Conservation (phyloP, 2,797 vertebrate genomes). For the Harpagifer antarcticus region DNA sequence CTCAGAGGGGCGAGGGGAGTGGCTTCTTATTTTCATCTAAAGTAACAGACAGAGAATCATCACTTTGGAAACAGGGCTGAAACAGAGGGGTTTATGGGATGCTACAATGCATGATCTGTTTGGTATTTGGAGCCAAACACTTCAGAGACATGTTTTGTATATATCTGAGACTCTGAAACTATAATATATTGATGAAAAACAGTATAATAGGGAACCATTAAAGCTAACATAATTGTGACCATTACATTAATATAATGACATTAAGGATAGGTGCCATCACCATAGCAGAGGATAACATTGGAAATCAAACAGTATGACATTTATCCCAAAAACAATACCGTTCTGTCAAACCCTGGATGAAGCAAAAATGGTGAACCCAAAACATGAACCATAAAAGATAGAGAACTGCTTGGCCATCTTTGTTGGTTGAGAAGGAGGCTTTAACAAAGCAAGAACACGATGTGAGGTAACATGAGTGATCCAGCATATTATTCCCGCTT, state of each 20-base stretch:
- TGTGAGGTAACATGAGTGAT: conserved; percentile 41
- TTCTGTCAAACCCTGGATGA: conserved; percentile 13
- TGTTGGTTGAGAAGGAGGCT: conserved; percentile 21
- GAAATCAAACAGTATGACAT: neutral
- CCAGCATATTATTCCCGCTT: conserved; percentile 52
- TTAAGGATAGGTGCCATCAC: neutral
- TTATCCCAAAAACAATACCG: neutral
- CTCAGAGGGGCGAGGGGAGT: no score
- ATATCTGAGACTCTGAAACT: no score
- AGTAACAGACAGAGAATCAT: no score
- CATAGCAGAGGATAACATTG: neutral
- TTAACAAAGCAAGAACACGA: conserved; percentile 52
- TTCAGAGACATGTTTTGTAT: no score
- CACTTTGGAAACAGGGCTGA: no score
- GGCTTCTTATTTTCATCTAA: no score
- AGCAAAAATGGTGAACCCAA: conserved; percentile 19
- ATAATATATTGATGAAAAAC: no score
- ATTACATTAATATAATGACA: neutral
- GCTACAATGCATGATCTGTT: no score
- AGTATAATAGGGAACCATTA: no score
- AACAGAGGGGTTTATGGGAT: no score
- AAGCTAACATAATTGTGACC: neutral
- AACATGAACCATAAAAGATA: conserved; percentile 25
- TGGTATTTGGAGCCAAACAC: no score
- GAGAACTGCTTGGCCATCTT: conserved; percentile 26